Conservation (phyloP, 2,888 invertebrate species). For the Synergus japonicus region DNA sequence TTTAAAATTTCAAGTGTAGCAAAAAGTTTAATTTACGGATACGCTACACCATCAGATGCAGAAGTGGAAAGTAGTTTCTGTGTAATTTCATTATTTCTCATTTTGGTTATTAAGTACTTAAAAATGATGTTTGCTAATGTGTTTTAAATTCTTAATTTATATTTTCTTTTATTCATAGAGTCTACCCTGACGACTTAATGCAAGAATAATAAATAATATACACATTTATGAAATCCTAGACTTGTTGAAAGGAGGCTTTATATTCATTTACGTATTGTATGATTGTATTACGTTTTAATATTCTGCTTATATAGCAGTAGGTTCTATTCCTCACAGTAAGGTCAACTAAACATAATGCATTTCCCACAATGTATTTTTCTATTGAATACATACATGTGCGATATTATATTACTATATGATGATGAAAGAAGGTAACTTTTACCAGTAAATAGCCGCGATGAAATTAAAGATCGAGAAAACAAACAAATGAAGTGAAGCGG, state of each 20-base stretch:
- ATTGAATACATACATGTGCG: not conserved
- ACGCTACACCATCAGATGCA: too few relatives aligned
- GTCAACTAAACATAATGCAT: not conserved
- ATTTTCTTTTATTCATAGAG: too few relatives aligned
- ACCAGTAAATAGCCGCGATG: not conserved
- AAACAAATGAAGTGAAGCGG: constrained; percentile 3
- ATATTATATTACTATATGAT: not conserved
- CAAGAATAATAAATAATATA: not conserved
- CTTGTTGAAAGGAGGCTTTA: not conserved
- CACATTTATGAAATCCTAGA: not conserved
- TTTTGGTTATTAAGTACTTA: too few relatives aligned
- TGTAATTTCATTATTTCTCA: too few relatives aligned
- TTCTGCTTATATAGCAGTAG: not conserved
- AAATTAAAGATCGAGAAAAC: constrained; percentile 2
- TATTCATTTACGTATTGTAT: not conserved
- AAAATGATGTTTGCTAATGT: too few relatives aligned
- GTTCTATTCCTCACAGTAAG: not conserved
- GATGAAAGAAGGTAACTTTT: not conserved
- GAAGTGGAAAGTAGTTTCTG: too few relatives aligned
- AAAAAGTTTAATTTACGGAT: too few relatives aligned
- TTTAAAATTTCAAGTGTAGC: too few relatives aligned
- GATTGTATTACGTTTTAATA: not conserved
- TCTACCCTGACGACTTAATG: not conserved
- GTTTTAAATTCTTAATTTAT: too few relatives aligned
- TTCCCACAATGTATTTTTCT: not conserved